Percentiles rank a stretch among this genome's conserved stretches.
These are phyloP conservation scores for Microcebus ravelobensis DNA, from an alignment of 2,113 vertebrate species.

Conservation along the genomic window DNA sequence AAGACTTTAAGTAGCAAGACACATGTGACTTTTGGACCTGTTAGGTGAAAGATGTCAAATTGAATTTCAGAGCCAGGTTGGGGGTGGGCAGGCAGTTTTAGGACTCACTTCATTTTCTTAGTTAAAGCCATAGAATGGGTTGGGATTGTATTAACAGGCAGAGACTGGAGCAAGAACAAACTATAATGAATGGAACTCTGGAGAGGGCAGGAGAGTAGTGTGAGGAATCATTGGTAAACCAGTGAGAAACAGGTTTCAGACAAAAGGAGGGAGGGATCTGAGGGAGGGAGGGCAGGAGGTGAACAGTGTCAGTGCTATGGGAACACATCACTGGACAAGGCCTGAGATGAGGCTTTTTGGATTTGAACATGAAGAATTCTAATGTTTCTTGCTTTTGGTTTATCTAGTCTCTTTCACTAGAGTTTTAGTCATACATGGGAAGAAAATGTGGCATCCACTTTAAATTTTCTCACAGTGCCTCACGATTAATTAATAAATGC, in stretches of 20 bases:
- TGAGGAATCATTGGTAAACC: background rate
- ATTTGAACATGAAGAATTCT: background rate
- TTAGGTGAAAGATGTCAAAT: background rate
- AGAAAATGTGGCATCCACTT: background rate
- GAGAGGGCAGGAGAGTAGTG: background rate
- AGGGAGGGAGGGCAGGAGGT: background rate
- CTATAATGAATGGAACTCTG: background rate
- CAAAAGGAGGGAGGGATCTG: background rate
- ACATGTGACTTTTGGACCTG: background rate
- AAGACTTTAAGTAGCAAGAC: background rate
- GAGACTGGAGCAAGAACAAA: background rate
- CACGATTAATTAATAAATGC: background rate
- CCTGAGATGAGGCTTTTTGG: background rate
- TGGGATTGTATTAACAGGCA: background rate
- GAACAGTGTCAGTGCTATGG: rapidly evolving
- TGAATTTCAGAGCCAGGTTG: background rate
- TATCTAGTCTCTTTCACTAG: background rate
- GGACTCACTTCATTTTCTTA: background rate
- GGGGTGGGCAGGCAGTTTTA: background rate
- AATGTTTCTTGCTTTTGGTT: background rate
- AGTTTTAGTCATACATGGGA: background rate
- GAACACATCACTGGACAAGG: background rate
- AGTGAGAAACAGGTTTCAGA: background rate
- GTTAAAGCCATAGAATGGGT: background rate
- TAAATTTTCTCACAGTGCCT: background rate